A percentile compares a stretch with the other conserved stretches of the same genome.
phyloP scores from a whole-genome alignment of 2,113 vertebrate genomes.

The Oryzias celebensis region DNA sequence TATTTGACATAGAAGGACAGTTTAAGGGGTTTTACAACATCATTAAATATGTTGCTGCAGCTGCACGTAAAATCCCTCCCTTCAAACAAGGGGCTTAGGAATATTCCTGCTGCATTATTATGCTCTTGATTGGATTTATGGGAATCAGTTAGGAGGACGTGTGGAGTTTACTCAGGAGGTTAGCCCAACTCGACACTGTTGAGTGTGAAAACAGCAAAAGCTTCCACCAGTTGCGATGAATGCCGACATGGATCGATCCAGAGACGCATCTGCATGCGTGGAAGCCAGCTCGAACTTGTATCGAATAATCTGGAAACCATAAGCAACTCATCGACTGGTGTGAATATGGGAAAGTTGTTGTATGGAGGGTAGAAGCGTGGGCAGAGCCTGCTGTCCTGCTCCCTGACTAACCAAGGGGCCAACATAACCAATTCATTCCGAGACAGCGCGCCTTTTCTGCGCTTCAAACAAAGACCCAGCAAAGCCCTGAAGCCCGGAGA shows the following conservation, averaged over 20 bases:
- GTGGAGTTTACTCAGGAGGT: slow-evolving; percentile 20
- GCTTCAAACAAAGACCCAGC: slow-evolving; percentile 60
- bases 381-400: slow-evolving; percentile 17
- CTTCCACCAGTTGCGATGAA: slow-evolving; percentile 49
- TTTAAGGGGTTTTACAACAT: slow-evolving; percentile 11
- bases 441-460: slow-evolving; percentile 70
- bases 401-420: slow-evolving; percentile 35
- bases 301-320: slow-evolving; percentile 59
- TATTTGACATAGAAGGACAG: slow-evolving; percentile 8
- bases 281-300: slow-evolving; percentile 45
- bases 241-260: slow-evolving; percentile 46
- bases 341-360: slow-evolving; percentile 11
- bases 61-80: slow-evolving; percentile 1
- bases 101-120: slow-evolving; percentile 21
- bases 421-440: slow-evolving; percentile 66
- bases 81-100: slow-evolving; percentile 41
- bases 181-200: slow-evolving; percentile 1
- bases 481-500: slow-evolving; percentile 41
- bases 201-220: slow-evolving; percentile 17
- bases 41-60: neutral
- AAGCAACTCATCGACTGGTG: slow-evolving; percentile 45
- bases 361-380: slow-evolving; percentile 5
- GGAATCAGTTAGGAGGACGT: slow-evolving; percentile 33
- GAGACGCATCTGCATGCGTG: slow-evolving; percentile 31
- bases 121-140: slow-evolving; percentile 46